Evolutionary conservation across 2,888 invertebrate species (phyloP), one percentile per base, ranked within the genome.

Genomic region (Chromoteleia sp.): DNA sequence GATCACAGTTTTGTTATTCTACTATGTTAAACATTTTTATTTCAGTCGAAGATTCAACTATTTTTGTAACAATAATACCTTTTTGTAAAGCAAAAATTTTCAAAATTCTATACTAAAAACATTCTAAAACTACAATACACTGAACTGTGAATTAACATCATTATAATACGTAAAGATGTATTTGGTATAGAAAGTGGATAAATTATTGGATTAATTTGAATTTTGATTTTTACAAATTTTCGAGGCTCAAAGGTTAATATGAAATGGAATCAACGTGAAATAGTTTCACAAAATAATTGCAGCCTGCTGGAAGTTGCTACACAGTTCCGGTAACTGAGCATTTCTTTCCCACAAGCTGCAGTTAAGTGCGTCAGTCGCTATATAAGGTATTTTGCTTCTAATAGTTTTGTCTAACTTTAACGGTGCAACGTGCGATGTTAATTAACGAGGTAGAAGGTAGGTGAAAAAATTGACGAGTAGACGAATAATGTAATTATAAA

Each of bases 371-470:
- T 33, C 58, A 59, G 41, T 41, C 67, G 50, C 75, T 75, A 59
- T 67, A 67, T 59, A 75, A 75, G 74, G 65, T 10, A 58, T 30
- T 75, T 65, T 36, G 25, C 58, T 25, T 63, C 48, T 75, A 75
- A 75, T 58, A 75, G 65, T 65, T 74, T 74, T 56, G 56, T 65
- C 74, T 65, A 73, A 63, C 41, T 74, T 74, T 74, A 65, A 74
- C 74, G 65, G 74, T 65, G 65, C 43, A 74, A 74, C 65, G 54
- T 56, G 65, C 63, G 63, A 74, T 74, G 74, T 74, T 74, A 74
- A 74, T 74, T 74, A 74, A 74, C 48, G 39, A 74, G 48, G 15
- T 45, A 17, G 50, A 45, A 25, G 52, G 12, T 30, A 25, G 41
- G 30, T 33, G 30, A 48, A 48, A 63, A 59, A 63, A 63, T 59